Percentiles rank a stretch among this genome's conserved stretches.
phyloP scores from a whole-genome alignment of 92 coral and sea anemone genomes.

The Porites lobata region DNA sequence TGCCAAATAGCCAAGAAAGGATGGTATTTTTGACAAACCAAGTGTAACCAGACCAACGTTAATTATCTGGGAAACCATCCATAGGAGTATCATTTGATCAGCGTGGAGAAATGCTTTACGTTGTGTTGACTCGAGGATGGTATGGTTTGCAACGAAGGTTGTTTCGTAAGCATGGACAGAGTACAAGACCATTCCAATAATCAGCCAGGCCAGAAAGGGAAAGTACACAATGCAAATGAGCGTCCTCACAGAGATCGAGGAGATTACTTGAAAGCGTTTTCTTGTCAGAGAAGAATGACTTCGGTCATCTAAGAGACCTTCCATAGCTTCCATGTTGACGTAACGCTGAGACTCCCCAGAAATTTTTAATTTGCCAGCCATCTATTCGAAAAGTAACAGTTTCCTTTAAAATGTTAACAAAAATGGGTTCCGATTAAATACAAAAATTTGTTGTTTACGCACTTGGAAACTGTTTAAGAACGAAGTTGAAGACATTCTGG shows the following conservation, averaged over 20 bases:
- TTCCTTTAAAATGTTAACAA: too few species aligned
- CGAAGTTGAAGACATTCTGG: too few species aligned
- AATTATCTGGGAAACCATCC: conserved; percentile 42
- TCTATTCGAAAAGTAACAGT: too few species aligned
- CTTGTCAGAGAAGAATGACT: neutral
- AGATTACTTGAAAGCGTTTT: neutral
- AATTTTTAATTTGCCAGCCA: too few species aligned
- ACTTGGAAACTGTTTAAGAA: too few species aligned
- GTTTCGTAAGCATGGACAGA: conserved; percentile 39
- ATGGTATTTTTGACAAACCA: conserved; percentile 35
- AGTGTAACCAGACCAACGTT: conserved; percentile 21
- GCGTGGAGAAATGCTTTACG: conserved; percentile 28
- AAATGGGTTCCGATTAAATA: too few species aligned
- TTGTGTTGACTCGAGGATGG: conserved; percentile 42
- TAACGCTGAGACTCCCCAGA: neutral
- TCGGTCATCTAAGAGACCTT: neutral
- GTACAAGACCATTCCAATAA: conserved; percentile 52
- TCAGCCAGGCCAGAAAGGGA: conserved; percentile 48
- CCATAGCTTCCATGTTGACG: conserved; percentile 5
- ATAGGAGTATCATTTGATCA: conserved; percentile 36
- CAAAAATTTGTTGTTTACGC: too few species aligned
- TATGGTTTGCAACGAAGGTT: conserved; percentile 33
- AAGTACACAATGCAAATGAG: conserved; percentile 16
- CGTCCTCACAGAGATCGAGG: neutral
- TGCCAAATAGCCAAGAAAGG: conserved; percentile 43